A percentile compares a stretch with the other conserved stretches of the same genome.
These are phyloP conservation scores for Gallinago solitaria DNA, from an alignment of 2,797 vertebrate genomes.

Conservation along the genomic window DNA sequence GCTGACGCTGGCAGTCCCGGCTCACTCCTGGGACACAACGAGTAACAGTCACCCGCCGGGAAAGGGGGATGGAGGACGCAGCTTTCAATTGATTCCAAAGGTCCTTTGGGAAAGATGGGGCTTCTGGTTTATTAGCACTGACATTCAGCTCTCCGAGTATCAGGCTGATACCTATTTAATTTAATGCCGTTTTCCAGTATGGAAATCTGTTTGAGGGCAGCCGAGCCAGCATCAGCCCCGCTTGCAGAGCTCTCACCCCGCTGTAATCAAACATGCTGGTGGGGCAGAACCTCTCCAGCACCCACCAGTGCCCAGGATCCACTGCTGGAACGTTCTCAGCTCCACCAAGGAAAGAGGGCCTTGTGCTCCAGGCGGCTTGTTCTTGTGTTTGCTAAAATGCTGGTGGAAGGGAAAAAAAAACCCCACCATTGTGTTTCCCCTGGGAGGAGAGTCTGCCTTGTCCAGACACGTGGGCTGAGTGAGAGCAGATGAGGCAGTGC, in stretches of 20 bases:
- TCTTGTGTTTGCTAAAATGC: background rate
- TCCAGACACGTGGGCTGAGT: accelerated
- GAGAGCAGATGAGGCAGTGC: background rate
- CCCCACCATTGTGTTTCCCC: background rate
- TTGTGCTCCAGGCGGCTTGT: background rate
- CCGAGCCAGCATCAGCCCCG: background rate
- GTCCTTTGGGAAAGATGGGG: conserved; percentile 28
- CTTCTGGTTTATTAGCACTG: conserved; percentile 49
- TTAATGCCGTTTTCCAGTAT: background rate
- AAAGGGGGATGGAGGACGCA: background rate
- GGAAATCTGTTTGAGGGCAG: background rate
- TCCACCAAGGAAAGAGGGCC: background rate
- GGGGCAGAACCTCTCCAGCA: background rate
- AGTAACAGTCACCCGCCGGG: conserved; percentile 25
- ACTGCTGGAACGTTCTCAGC: background rate
- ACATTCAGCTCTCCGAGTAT: conserved; percentile 40
- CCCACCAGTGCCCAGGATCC: background rate
- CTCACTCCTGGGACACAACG: background rate
- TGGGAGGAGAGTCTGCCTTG: background rate
- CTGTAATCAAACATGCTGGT: background rate
- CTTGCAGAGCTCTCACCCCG: background rate
- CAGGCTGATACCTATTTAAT: conserved; percentile 25
- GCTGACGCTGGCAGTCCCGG: background rate
- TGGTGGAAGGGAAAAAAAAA: background rate
- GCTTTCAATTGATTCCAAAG: conserved; percentile 42